Conservation (phyloP, 2,888 invertebrate species). For the Drosophila tanythrix region DNA sequence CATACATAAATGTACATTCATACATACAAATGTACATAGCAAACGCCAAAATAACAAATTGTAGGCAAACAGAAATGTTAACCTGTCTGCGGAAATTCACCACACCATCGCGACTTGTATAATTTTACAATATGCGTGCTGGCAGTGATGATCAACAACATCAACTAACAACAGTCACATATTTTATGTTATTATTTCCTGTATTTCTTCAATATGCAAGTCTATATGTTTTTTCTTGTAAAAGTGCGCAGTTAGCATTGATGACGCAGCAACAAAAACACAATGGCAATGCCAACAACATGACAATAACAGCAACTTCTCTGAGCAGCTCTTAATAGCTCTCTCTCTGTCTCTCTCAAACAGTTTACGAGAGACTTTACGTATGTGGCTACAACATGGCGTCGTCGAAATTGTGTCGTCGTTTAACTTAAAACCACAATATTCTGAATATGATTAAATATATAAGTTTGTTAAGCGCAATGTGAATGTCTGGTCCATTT, state of each 20-base stretch:
- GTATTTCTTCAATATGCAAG: conserved; percentile 10
- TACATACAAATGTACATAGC: neutral
- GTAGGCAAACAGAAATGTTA: conserved; percentile 57
- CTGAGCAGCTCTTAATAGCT: conserved; percentile 38
- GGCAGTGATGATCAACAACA: conserved; percentile 29
- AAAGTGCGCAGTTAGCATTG: conserved; percentile 78
- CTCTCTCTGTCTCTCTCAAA: conserved; percentile 47
- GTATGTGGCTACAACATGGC: conserved; percentile 68
- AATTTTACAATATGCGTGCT: conserved; percentile 41
- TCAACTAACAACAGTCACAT: conserved; percentile 5
- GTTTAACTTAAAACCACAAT: conserved; percentile 60
- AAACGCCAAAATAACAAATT: conserved; percentile 43
- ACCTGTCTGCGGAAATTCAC: conserved; percentile 58
- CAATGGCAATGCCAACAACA: conserved; percentile 65
- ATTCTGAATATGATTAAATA: conserved; percentile 41
- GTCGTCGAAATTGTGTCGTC: conserved; percentile 75
- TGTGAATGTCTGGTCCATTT: conserved; percentile 7
- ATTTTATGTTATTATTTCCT: conserved; percentile 24
- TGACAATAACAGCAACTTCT: conserved; percentile 56
- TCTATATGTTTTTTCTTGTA: conserved; percentile 33
- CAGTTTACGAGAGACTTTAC: conserved; percentile 47
- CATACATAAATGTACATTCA: neutral
- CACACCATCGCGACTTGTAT: conserved; percentile 38
- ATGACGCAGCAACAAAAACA: conserved; percentile 76
- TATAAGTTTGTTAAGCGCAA: conserved; percentile 12